Conservation (phyloP, 2,113 vertebrate species). For the Struthio camelus region DNA sequence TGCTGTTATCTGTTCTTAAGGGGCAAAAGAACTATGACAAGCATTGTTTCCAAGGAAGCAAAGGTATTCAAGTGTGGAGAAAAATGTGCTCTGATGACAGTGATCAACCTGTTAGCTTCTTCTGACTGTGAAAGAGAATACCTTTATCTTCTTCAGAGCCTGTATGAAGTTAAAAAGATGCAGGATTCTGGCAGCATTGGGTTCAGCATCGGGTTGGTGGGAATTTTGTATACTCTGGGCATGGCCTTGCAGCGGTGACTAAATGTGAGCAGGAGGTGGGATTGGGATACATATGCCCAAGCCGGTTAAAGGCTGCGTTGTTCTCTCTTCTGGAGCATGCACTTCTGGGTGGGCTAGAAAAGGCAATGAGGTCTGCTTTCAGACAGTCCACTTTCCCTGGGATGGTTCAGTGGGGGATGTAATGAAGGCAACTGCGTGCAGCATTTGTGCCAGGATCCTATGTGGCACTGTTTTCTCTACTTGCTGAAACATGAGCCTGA, state of each 20-base stretch:
- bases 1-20: background rate
- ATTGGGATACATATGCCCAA: background rate
- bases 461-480: background rate
- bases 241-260: background rate
- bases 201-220: background rate
- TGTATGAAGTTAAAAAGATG: background rate
- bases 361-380: background rate
- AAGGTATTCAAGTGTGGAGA: background rate
- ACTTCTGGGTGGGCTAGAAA: background rate
- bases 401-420: background rate
- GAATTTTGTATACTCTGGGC: background rate
- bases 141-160: background rate
- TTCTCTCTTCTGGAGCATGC: background rate
- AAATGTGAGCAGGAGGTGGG: background rate
- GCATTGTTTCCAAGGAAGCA: background rate
- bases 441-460: background rate
- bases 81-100: background rate
- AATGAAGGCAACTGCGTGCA: background rate
- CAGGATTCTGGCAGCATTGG: background rate
- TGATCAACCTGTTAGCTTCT: background rate
- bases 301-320: background rate
- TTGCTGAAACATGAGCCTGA: background rate
- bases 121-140: background rate
- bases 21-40: background rate
- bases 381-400: background rate